Evolutionary conservation across 2,113 vertebrate species (phyloP), one percentile per base, ranked within the genome.

Genomic region (Aphyosemion australe): DNA sequence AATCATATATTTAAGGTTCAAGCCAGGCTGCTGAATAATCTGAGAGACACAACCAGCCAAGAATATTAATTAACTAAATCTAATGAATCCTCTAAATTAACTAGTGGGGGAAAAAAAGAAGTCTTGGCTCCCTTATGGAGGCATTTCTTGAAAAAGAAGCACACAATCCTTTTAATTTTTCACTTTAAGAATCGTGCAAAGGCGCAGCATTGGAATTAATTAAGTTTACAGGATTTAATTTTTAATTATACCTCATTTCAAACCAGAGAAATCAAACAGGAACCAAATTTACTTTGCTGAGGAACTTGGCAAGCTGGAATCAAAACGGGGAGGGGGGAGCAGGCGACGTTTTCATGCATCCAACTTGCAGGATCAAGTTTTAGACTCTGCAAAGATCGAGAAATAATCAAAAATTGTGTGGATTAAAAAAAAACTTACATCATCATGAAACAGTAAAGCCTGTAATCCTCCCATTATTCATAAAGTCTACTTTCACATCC

Each of bases 401-500:
- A 69, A 80, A 83, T 83, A 80, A 78, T 78, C 60, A 37, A 37
- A 31, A 85, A 86, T 86, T 75, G 86, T 62, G 56, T 50, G 74
- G 80, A 85, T 80, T 82, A 59, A 61, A 57, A 74, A n/a, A 54
- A 67, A 83, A 78, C 74, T 70, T 14, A 63, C 53, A 74, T 76
- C 62, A 74, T 76, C 65, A 46, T 59, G 61, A 67, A 82, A 68
- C 72, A 62, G 68, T 78, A 80, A 79, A 57, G 52, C 64, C 71
- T 41, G 62, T 87, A 87, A 90, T 91, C 90, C 76, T 60, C 76
- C 61, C 34, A 20, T 88, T 84, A 66, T 79, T 80, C 72, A 65
- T 56, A 47, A 74, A 74, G 57, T 71, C 20, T 21, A 60, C 61
- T 76, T 65, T 84, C 54, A 88, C 75, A 88, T 87, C 76, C 43